Base-by-base conservation (phyloP, 2,888 invertebrate species). In the Entomobrya multifasciata region DNA sequence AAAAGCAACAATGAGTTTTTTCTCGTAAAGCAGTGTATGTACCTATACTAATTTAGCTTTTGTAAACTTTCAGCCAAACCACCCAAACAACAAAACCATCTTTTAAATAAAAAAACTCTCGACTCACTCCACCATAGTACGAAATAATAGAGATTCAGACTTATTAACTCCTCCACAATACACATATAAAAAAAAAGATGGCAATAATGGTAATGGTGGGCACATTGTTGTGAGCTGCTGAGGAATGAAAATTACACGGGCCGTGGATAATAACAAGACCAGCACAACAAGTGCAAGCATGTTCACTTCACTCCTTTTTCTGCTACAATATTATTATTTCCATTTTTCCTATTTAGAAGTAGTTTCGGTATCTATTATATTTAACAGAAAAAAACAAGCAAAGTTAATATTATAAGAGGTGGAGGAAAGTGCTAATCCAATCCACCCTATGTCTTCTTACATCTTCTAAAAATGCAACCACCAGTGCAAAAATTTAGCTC, bases 251-350 rank as follows among this genome's bases (percentile, higher is more conserved):
- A 86, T 79, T 67, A 65, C 80, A 86, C 86, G 86, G 86, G 80
- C 80, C 86, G 86, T 86, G 79, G 86, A 86, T 79, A 86, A 86
- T 80, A 62, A 76, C 86, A 62, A 72, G 79, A 85, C 55, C 52
- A 72, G 20, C 86, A 72, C 86, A 86, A 74, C 86, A 80, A 85
- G 72, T 81, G 81, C 57, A 81, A 81, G 49, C 79, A 86, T 79
- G 86, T 55, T 86, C 80, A 86, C 57, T 78, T 78, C 78, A 84
- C 49, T 83, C 72, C n/a, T 83, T 44, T 52, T n/a, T 76, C 36
- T 79, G 44, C 41, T 20, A 70, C 67, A 70, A 70, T 70, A 70
- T 44, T 30, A 62, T 70, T 49, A 74, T 70, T 70, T 70, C 36
- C 41, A 55, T 72, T 44, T n/a, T 36, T 80, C 47, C 70, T 62